Evolutionary conservation across 2,888 invertebrate genomes (phyloP), one percentile per base, ranked within the genome.

Genomic region (Julus scanicus): DNA sequence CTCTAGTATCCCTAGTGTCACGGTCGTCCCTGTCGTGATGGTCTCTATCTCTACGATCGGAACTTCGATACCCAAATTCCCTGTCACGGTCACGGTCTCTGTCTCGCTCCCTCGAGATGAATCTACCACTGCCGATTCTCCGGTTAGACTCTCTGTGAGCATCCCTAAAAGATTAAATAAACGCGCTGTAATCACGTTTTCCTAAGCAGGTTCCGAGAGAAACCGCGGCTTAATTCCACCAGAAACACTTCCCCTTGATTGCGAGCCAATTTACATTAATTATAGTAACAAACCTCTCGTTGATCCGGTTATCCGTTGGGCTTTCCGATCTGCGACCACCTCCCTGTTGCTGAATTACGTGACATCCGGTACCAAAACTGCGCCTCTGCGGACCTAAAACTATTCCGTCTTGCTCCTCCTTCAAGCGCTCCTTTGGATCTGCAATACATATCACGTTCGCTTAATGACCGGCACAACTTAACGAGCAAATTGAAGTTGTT

Each of bases 281-380:
- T 44, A 20, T 1, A 84, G 5, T 1, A 84, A 84, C 20, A n/a
- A 84, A 89, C 90, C 88, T 89, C 37, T 90, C 90, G n/a, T 89
- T 48, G 13, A 88, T 89, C 87, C 90, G 84, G 17, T 87, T 85
- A 89, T 90, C 90, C 9, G 89, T 87, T 5, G 90, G 90, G 83
- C 90, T 90, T 6, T 90, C 90, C 20, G 90, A 89, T 39, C 90
- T 88, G 29, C 90, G 88, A 44, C 88, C 88, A 80, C 88, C 86
- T 13, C 89, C 88, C n/a, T 88, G 93, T 87, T 92, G 93, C 88
- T 92, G 92, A 17, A 94, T 94, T 88, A 96, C 96, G 90, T 96
- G 96, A 93, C 97, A 97, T 88, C 97, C 97, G 17, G 96, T 95
- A 91, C 96, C 96, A 93, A 97, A 97, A 91, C 96, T 96, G 90